Conservation (phyloP, 2,888 invertebrate species). For the Megaustenia siamemsis region DNA sequence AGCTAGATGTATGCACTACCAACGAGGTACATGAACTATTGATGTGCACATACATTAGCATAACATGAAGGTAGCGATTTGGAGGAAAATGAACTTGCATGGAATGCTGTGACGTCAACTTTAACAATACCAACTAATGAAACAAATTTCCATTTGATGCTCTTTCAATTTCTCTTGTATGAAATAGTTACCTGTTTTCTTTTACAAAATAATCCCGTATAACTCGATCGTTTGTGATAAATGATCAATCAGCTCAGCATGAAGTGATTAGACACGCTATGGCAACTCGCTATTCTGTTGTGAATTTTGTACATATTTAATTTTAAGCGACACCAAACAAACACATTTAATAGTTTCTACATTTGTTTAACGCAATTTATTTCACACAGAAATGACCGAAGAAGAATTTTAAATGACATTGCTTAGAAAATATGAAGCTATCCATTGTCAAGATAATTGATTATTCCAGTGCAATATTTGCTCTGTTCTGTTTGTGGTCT, state of each 20-base stretch:
- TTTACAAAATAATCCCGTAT: too few species aligned
- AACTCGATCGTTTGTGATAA: too few species aligned
- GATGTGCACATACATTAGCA: too few species aligned
- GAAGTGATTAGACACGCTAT: background rate
- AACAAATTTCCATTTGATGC: too few species aligned
- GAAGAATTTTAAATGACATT: background rate
- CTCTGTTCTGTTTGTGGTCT: background rate
- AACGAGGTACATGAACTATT: too few species aligned
- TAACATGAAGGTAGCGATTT: too few species aligned
- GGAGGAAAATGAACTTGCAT: too few species aligned
- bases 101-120: too few species aligned
- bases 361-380: background rate
- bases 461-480: background rate
- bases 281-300: background rate
- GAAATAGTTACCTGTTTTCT: too few species aligned
- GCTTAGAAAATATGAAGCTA: background rate
- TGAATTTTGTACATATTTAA: background rate
- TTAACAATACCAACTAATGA: too few species aligned
- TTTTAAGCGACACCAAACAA: background rate
- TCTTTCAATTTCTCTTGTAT: too few species aligned
- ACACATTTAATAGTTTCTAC: background rate
- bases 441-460: background rate
- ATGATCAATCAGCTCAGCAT: background rate
- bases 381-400: background rate
- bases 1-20: too few species aligned